These are phyloP conservation scores for Bubo bubo DNA, from an alignment of 2,113 vertebrate genomes.

Conservation along the genomic window DNA sequence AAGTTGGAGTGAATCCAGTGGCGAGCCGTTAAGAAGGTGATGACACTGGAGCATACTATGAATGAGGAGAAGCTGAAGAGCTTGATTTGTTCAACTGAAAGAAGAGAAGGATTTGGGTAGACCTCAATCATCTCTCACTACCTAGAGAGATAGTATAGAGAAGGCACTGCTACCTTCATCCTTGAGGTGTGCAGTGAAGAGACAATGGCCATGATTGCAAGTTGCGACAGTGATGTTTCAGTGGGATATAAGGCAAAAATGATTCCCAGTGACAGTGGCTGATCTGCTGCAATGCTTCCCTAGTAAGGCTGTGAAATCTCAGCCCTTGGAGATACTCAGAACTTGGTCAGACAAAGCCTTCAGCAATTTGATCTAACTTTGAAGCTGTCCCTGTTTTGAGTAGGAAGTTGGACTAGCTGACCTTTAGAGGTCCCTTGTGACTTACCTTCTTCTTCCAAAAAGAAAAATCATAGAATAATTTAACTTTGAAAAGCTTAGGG, in stretches of 20 bases:
- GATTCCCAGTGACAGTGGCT: not conserved
- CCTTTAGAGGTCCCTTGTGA: not conserved
- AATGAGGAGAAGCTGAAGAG: not conserved
- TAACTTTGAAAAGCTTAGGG: not conserved
- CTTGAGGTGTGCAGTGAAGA: not conserved
- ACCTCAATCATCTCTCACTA: not conserved
- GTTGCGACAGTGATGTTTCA: not conserved
- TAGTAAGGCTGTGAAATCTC: not conserved
- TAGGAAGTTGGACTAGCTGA: not conserved
- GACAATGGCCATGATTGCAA: not conserved
- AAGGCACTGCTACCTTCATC: not conserved
- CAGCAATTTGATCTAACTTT: not conserved
- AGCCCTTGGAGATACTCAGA: not conserved
- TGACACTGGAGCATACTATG: not conserved
- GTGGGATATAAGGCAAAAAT: not conserved
- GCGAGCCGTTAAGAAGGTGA: not conserved
- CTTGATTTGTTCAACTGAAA: not conserved
- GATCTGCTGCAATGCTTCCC: not conserved
- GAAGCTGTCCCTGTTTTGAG: not conserved
- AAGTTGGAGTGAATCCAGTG: not conserved
- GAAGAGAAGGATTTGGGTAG: not conserved
- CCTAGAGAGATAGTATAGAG: not conserved
- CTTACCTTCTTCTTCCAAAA: not conserved
- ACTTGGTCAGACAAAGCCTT: not conserved
- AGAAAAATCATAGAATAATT: not conserved